Evolutionary conservation across 2,113 vertebrate species (phyloP).

Genomic region (Phrynocephalus versicolor): DNA sequence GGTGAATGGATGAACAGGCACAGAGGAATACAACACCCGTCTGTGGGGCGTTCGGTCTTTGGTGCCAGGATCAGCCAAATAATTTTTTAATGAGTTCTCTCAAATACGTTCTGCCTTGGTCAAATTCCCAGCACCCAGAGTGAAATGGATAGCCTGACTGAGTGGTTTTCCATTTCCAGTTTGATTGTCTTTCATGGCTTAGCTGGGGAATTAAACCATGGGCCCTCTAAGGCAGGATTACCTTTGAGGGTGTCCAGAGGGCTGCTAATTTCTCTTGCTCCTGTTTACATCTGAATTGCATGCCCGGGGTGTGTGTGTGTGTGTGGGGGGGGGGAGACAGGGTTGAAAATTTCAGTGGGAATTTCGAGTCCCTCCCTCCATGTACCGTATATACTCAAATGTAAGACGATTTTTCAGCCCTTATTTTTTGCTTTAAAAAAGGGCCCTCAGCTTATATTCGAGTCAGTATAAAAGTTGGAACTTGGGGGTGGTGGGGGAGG

Average conservation of each 20-base stretch:
- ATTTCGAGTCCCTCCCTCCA: no score
- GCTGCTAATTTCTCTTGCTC: neutral
- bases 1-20: neutral
- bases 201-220: neutral
- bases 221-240: neutral
- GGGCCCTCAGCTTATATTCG: no score
- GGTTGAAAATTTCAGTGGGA: no score
- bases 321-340: no score
- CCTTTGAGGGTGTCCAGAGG: neutral
- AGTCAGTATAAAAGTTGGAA: no score
- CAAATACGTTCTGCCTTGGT: neutral
- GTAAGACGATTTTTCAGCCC: no score
- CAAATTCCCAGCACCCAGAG: neutral
- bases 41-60: neutral
- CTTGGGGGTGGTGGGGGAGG: no score
- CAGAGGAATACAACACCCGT: neutral
- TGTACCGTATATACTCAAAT: no score
- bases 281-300: neutral
- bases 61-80: constrained; percentile 4
- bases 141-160: neutral
- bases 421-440: no score
- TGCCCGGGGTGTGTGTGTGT: no score
- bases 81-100: constrained; percentile 24
- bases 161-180: neutral
- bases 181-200: neutral